Evolutionary conservation across 1,140 invertebrate genomes (phyloP).

Genomic region (Heliconius hermathena): DNA sequence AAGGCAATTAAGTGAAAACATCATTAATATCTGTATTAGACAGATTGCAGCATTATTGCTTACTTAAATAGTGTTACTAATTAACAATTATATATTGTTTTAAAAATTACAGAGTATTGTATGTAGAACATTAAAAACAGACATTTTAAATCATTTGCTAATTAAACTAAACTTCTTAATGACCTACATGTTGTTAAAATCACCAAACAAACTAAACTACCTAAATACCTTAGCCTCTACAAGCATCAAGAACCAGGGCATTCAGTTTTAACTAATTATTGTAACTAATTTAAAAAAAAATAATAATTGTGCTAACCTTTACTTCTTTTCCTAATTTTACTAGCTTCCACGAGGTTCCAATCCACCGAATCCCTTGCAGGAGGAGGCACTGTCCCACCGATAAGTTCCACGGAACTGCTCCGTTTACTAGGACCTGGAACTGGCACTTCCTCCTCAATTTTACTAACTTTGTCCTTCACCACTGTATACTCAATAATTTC

Average conservation of each 20-base stretch:
- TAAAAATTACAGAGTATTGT: background rate
- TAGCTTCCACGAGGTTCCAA: constrained; percentile 76
- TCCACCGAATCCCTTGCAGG: constrained; percentile 73
- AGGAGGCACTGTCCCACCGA: constrained; percentile 69
- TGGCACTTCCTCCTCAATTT: constrained; percentile 49
- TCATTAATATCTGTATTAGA: background rate
- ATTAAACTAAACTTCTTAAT: background rate
- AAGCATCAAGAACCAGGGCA: background rate
- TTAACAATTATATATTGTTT: background rate
- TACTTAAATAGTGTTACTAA: background rate
- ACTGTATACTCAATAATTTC: constrained; percentile 69
- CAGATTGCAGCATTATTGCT: background rate
- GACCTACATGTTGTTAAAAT: background rate
- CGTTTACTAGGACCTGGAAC: constrained; percentile 65
- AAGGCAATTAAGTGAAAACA: background rate
- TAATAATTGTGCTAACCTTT: constrained; percentile 61
- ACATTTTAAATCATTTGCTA: background rate
- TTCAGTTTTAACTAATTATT: background rate
- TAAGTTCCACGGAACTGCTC: constrained; percentile 74
- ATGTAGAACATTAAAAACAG: background rate
- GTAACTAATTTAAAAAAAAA: background rate
- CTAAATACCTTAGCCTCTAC: background rate
- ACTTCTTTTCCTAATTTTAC: constrained; percentile 77
- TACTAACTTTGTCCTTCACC: constrained; percentile 52
- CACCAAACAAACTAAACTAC: background rate